Evolutionary conservation across 2,113 vertebrate species (phyloP).

Genomic region (Australoheros scitulus): DNA sequence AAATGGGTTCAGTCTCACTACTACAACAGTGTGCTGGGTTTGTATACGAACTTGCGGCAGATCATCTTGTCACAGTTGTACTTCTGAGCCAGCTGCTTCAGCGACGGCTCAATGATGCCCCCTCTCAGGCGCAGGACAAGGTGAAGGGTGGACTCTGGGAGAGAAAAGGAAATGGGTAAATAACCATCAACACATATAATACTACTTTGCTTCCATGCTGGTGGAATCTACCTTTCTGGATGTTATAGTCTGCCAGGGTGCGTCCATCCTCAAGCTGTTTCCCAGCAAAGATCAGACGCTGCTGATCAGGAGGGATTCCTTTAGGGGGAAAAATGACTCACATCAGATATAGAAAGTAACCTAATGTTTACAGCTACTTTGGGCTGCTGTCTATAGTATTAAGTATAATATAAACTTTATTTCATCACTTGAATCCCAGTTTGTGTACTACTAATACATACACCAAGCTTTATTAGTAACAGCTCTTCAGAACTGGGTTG

Average conservation of each 20-base stretch:
- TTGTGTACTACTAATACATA: not conserved
- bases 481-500: too few species aligned
- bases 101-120: slow-evolving; percentile 94
- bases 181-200: not conserved
- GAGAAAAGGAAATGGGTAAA: not conserved
- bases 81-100: slow-evolving; percentile 95
- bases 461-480: not conserved
- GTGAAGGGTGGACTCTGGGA: slow-evolving; percentile 91
- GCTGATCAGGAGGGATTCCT: slow-evolving; percentile 95
- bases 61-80: slow-evolving; percentile 99
- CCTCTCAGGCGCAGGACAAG: slow-evolving; percentile 94
- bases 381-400: not conserved
- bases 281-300: slow-evolving; percentile 96
- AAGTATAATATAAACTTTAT: too few species aligned
- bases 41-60: slow-evolving; percentile 90
- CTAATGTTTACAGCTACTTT: not conserved
- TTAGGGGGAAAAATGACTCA: not conserved
- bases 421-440: too few species aligned
- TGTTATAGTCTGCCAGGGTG: slow-evolving; percentile 94
- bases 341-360: not conserved
- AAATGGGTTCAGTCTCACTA: not conserved
- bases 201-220: not conserved
- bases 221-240: slow-evolving; percentile 90
- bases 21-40: slow-evolving; percentile 12
- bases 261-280: slow-evolving; percentile 96